Evolutionary conservation across 2,797 vertebrate species (phyloP).

Genomic region (Rachycentron canadum): DNA sequence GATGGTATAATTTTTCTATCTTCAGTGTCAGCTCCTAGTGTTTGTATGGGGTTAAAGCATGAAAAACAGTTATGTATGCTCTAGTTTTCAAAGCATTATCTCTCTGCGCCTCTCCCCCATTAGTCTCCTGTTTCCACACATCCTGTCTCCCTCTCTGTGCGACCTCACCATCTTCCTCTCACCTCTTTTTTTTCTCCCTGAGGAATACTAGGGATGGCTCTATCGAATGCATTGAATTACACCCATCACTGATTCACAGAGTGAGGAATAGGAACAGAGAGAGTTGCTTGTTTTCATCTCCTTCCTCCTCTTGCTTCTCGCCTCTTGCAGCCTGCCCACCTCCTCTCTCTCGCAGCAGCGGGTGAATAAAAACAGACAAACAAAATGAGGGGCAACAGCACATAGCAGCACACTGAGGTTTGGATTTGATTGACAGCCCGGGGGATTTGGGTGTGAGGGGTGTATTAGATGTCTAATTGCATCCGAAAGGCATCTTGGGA

Average conservation of each 20-base stretch:
- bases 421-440: conserved; percentile 67
- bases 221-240: conserved; percentile 76
- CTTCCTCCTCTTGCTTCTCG: conserved; percentile 39
- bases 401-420: conserved; percentile 39
- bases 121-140: conserved; percentile 47
- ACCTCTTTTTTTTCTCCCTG: conserved; percentile 52
- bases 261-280: conserved; percentile 46
- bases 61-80: not conserved
- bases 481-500: conserved; percentile 58
- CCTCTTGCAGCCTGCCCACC: conserved; percentile 30
- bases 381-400: conserved; percentile 68
- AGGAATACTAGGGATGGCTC: conserved; percentile 59
- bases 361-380: conserved; percentile 76
- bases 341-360: conserved; percentile 28
- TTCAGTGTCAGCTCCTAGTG: not conserved
- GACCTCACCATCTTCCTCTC: conserved; percentile 52
- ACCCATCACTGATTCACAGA: conserved; percentile 74
- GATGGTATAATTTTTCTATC: not conserved
- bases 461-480: conserved; percentile 72
- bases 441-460: conserved; percentile 60
- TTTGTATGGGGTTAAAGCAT: not conserved
- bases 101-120: conserved; percentile 19
- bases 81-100: conserved; percentile 23
- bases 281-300: conserved; percentile 53
- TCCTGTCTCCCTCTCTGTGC: conserved; percentile 18